These are phyloP conservation scores for Cololabis saira DNA, from an alignment of 2,113 vertebrate species.

Conservation along the genomic window DNA sequence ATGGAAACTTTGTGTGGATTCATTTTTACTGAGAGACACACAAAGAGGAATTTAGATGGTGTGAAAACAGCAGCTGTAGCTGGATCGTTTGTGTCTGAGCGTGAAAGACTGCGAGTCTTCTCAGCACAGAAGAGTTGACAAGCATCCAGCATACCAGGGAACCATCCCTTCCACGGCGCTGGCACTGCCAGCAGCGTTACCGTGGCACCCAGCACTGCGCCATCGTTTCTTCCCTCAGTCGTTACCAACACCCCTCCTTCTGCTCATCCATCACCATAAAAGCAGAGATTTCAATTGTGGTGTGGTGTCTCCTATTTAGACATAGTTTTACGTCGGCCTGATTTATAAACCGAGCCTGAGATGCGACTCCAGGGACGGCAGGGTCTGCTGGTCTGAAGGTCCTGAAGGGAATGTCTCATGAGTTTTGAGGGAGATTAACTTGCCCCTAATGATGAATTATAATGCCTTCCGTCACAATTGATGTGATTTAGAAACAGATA, in stretches of 20 bases:
- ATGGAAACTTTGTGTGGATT: too few species aligned
- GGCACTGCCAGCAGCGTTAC: conserved; percentile 66
- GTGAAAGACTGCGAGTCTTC: conserved; percentile 48
- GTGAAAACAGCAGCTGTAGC: conserved; percentile 27
- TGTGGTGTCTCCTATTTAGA: conserved; percentile 3
- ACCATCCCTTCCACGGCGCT: conserved; percentile 39
- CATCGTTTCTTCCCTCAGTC: conserved; percentile 51
- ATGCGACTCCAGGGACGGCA: background rate
- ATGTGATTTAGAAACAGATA: too few species aligned
- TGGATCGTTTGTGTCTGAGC: conserved; percentile 33
- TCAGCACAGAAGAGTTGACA: conserved; percentile 55
- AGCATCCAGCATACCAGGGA: conserved; percentile 61
- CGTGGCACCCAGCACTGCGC: conserved; percentile 63
- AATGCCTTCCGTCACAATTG: background rate
- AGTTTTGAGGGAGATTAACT: background rate
- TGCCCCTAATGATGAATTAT: background rate
- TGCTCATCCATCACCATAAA: conserved; percentile 37
- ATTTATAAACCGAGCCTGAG: background rate
- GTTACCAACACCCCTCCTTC: conserved; percentile 22
- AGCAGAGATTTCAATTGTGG: conserved; percentile 10
- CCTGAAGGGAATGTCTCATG: too few species aligned
- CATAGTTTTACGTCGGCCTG: background rate
- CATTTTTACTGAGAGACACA: background rate
- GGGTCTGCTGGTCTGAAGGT: background rate
- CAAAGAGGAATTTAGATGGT: background rate